Percentiles rank a stretch among this genome's conserved stretches.
phyloP scores from a whole-genome alignment of 1,140 invertebrate genomes.

The Macrobrachium rosenbergii region DNA sequence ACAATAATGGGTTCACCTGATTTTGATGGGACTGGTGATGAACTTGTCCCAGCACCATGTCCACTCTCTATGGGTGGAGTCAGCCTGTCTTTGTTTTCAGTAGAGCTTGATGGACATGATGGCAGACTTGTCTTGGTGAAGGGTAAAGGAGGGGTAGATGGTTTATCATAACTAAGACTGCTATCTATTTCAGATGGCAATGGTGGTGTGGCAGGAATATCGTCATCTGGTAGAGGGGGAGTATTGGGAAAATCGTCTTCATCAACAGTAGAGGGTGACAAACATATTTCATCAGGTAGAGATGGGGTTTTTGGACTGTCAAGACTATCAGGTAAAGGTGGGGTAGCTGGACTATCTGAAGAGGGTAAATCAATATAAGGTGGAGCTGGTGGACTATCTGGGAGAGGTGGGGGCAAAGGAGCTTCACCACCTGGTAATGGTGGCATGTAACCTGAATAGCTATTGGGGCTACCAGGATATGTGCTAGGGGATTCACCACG shows the following conservation, averaged over 20 bases:
- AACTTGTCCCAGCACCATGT: too few relatives aligned
- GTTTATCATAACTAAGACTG: background rate
- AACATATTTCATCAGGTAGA: constrained; percentile 15
- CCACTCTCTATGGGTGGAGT: constrained; percentile 13
- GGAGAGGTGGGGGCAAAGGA: constrained; percentile 25
- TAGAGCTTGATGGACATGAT: background rate
- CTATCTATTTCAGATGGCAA: constrained; percentile 5
- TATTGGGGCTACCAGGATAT: constrained; percentile 10
- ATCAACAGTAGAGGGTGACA: constrained; percentile 38
- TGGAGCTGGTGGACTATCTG: constrained; percentile 15
- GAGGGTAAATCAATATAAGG: too few relatives aligned
- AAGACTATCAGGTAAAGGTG: constrained; percentile 25
- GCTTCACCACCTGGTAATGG: constrained; percentile 49
- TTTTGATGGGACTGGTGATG: too few relatives aligned
- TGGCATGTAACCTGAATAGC: constrained; percentile 15
- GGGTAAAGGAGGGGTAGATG: constrained; percentile 19
- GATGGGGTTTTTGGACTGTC: constrained; percentile 40
- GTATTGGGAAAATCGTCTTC: constrained; percentile 30
- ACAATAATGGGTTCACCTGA: constrained; percentile 71
- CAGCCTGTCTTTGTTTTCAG: constrained; percentile 27
- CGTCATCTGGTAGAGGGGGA: constrained; percentile 12
- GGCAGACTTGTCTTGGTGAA: background rate
- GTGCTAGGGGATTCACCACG: background rate
- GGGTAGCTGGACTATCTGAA: constrained; percentile 40
- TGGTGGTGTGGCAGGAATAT: constrained; percentile 33